phyloP scores from a whole-genome alignment of 2,888 invertebrate genomes.

The Temnothorax rugatulus region DNA sequence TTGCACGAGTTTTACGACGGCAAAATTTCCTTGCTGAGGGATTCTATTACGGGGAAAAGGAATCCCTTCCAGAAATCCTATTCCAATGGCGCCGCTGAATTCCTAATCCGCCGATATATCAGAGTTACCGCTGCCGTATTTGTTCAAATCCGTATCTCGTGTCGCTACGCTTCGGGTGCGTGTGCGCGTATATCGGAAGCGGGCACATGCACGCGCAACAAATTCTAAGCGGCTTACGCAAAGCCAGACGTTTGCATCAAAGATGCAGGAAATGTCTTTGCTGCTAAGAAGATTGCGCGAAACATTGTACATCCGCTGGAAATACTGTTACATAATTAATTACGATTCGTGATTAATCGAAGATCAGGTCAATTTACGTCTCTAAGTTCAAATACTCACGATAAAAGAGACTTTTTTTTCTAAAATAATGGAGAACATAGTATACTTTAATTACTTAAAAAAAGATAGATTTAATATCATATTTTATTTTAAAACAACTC shows the following conservation, averaged over 20 bases:
- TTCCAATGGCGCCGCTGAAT: conserved; percentile 51
- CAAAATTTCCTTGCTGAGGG: conserved; percentile 49
- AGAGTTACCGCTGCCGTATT: conserved; percentile 67
- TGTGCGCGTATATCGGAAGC: conserved; percentile 2
- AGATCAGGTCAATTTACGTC: background rate
- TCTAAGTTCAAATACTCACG: background rate
- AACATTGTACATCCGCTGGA: background rate
- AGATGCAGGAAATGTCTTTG: conserved; percentile 35
- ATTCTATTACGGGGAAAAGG: conserved; percentile 34
- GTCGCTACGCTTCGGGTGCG: conserved; percentile 29
- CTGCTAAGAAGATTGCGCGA: conserved; percentile 32
- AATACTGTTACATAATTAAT: background rate
- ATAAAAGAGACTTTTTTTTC: background rate
- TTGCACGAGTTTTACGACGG: conserved; percentile 52
- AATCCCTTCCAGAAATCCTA: conserved; percentile 52
- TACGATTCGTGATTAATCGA: background rate
- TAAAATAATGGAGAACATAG: background rate
- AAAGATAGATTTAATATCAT: background rate
- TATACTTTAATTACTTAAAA: background rate
- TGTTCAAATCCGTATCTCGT: conserved; percentile 66
- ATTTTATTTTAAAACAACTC: background rate
- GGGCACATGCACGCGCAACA: conserved; percentile 43
- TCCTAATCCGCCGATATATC: conserved; percentile 72
- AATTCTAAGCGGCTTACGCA: conserved; percentile 70
- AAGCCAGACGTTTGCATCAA: conserved; percentile 34